Conservation (phyloP, 2,888 invertebrate genomes). For the Malthinus seriepunctatus region DNA sequence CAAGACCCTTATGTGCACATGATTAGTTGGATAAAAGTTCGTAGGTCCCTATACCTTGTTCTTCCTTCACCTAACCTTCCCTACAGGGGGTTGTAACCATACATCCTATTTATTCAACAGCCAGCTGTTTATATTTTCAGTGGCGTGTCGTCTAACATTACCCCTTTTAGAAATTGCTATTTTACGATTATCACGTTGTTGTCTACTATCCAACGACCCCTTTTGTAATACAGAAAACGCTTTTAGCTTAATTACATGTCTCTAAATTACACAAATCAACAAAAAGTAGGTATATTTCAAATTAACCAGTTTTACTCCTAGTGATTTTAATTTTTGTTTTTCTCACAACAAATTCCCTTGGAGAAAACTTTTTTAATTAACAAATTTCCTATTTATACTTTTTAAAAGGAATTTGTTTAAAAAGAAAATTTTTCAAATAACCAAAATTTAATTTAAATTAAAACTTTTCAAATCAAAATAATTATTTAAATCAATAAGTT, state of each 20-base stretch:
- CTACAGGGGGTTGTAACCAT: constrained; percentile 31
- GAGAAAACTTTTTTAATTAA: too few relatives aligned
- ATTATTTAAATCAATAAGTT: too few relatives aligned
- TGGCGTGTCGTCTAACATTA: constrained; percentile 30
- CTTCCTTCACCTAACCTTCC: constrained; percentile 23
- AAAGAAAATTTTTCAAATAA: too few relatives aligned
- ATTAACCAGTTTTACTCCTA: not conserved
- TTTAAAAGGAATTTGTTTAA: too few relatives aligned
- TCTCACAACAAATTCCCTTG: not conserved
- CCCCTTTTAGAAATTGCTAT: constrained; percentile 19
- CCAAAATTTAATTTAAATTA: too few relatives aligned
- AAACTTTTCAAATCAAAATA: too few relatives aligned
- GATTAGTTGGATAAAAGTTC: constrained; percentile 25
- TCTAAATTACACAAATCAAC: constrained; percentile 4
- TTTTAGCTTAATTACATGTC: constrained; percentile 20
- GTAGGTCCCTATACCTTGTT: constrained; percentile 16
- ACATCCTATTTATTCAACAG: constrained; percentile 33
- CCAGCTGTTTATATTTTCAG: constrained; percentile 33
- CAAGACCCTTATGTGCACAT: constrained; percentile 27
- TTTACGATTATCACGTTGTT: constrained; percentile 20
- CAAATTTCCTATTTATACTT: too few relatives aligned
- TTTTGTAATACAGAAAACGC: constrained; percentile 3
- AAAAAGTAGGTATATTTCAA: not conserved
- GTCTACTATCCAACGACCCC: not conserved
- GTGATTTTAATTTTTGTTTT: not conserved